A percentile compares a stretch with the other conserved stretches of the same genome.
phyloP scores from a whole-genome alignment of 2,888 invertebrate genomes.

The Apodemia mormo region DNA sequence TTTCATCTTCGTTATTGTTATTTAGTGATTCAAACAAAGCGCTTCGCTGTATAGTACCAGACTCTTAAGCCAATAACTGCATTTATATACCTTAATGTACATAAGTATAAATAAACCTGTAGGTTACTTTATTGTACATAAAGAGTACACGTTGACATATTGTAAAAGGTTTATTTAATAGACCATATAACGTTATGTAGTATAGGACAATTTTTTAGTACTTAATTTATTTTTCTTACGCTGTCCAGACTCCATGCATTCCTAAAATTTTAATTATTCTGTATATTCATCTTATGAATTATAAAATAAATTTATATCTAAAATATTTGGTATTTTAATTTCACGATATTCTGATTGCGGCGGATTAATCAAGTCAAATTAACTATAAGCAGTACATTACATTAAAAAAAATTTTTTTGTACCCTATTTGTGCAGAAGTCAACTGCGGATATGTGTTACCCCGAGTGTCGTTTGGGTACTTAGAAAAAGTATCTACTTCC shows the following conservation, averaged over 20 bases:
- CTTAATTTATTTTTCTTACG: slow-evolving; percentile 75
- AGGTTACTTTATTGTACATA: slow-evolving; percentile 51
- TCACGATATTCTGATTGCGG: neutral
- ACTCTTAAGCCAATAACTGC: slow-evolving; percentile 47
- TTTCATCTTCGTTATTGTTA: no score
- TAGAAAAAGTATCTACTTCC: no score
- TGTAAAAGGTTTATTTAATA: slow-evolving; percentile 70
- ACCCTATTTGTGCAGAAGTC: no score
- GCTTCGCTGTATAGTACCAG: no score
- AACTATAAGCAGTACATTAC: no score
- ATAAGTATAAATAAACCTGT: slow-evolving; percentile 35
- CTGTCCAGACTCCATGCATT: slow-evolving; percentile 71
- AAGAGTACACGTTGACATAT: slow-evolving; percentile 56
- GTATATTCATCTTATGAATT: slow-evolving; percentile 66
- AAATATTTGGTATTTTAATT: slow-evolving; percentile 37
- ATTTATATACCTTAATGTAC: slow-evolving; percentile 47
- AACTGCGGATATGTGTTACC: no score
- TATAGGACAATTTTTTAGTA: slow-evolving; percentile 67
- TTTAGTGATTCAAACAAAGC: no score
- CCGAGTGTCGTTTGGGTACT: no score
- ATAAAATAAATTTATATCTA: slow-evolving; percentile 68
- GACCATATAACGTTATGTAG: slow-evolving; percentile 61
- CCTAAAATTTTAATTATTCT: slow-evolving; percentile 71
- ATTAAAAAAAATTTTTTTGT: no score
- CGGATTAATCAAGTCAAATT: no score